Evolutionary conservation across 1,140 invertebrate species (phyloP), one percentile per base, ranked within the genome.

Genomic region (Bombyx mandarina): DNA sequence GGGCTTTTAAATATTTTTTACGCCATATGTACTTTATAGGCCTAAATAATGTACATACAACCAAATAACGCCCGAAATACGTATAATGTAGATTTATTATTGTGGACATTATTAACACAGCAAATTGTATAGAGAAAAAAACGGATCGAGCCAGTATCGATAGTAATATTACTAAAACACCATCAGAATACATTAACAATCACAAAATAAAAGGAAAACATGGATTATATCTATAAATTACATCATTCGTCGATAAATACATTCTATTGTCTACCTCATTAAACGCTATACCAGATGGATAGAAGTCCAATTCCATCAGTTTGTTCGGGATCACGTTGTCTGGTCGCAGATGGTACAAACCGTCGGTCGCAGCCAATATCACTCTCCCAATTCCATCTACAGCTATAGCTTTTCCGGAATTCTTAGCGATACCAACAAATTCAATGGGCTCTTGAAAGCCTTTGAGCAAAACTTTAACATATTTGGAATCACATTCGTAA

Each of bases 401-500:
- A 1, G 75, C 49, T 1, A 87, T 57, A 6, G 84, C 82, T 64
- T 80, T 68, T 6, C 77, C 80, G 4, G 75, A 67, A 54, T 85
- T 79, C 52, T 82, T 87, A 2, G 71, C 67, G 26, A 87, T 73
- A 12, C 84, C 84, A 54, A 80, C 77, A 67, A 75, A 87, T 45
- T 87, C 80, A 45, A 87, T 77, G 7, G 84, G 73, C 26, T 87
- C 84, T 52, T 78, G 70, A 54, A 82, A 87, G 52, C 69, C 80
- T 76, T 77, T 84, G 0, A 85, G 62, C 46, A 85, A 54, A 46
- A 87, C 73, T 55, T 84, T 85, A 7, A 87, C 75, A 51, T 83
- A 85, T 54, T 87, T 85, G 0, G 80, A 78, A 64, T 87, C 81
- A 45, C 84, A 85, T 71, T 87, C 82, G 10, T 80, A 87, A 59